These are phyloP conservation scores for Papilio glaucus DNA, from an alignment of 1,140 invertebrate genomes.

Conservation along the genomic window DNA sequence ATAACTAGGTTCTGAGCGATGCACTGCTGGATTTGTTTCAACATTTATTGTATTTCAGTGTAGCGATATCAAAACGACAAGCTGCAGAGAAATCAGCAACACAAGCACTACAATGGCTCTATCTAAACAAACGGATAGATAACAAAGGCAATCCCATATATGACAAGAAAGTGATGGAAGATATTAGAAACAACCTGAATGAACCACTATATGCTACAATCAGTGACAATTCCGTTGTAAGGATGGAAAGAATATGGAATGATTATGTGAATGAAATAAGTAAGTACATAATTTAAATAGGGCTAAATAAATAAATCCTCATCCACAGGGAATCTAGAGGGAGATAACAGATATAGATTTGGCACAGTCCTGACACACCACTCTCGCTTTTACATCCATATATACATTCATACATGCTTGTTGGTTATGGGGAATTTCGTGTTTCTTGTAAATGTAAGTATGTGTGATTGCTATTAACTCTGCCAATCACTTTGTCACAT, in stretches of 20 bases:
- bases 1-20: too few species aligned
- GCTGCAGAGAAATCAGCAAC: conserved; percentile 69
- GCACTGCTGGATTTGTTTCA: too few species aligned
- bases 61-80: conserved; percentile 69
- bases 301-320: too few species aligned
- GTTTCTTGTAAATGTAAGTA: too few species aligned
- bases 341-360: too few species aligned
- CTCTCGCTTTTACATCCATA: too few species aligned
- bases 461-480: too few species aligned
- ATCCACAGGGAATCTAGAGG: too few species aligned
- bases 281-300: conserved; percentile 54
- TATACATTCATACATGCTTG: too few species aligned
- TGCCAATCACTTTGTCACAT: too few species aligned
- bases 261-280: conserved; percentile 71
- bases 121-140: conserved; percentile 62
- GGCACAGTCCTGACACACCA: too few species aligned
- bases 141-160: conserved; percentile 63
- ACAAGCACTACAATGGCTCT: conserved; percentile 69
- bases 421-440: too few species aligned
- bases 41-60: conserved; percentile 53
- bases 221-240: conserved; percentile 58
- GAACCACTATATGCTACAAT: conserved; percentile 51
- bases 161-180: conserved; percentile 57
- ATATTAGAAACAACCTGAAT: conserved; percentile 53
- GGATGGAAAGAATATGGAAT: conserved; percentile 61